Percentiles rank a stretch among this genome's conserved stretches.
Evolutionary conservation across 2,888 invertebrate genomes (phyloP).

Genomic region (Macrophya annulata): DNA sequence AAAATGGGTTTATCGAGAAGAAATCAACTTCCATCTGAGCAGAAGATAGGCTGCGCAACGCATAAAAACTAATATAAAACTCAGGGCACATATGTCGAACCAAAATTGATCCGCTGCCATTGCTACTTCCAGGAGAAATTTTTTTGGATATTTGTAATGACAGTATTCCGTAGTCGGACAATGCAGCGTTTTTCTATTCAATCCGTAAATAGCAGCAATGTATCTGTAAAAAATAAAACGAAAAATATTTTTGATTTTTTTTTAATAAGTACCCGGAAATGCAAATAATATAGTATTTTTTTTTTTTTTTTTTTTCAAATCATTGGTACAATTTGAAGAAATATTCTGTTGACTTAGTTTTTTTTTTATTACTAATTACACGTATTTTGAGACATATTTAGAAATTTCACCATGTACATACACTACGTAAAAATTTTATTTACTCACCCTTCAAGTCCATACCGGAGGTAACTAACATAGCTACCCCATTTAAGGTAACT

Average conservation of each 20-base stretch:
- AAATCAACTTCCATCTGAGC: constrained; percentile 88
- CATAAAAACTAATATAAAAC: constrained; percentile 85
- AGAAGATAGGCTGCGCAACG: constrained; percentile 87
- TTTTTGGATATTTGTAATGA: constrained; percentile 90
- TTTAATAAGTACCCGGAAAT: too few relatives aligned
- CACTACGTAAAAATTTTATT: constrained; percentile 60
- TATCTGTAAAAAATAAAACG: constrained; percentile 76
- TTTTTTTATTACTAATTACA: not conserved
- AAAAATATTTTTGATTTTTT: not conserved
- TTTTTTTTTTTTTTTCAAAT: too few relatives aligned
- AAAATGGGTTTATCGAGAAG: constrained; percentile 82
- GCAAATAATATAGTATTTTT: too few relatives aligned
- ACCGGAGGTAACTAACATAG: constrained; percentile 94
- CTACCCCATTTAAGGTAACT: constrained; percentile 94
- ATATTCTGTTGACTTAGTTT: not conserved
- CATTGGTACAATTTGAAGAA: not conserved
- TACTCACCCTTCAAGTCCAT: constrained; percentile 91
- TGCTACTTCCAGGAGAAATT: constrained; percentile 91
- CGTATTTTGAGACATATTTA: not conserved
- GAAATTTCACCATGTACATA: too few relatives aligned
- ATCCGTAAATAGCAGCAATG: constrained; percentile 92
- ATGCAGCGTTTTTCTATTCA: constrained; percentile 87
- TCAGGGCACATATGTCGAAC: constrained; percentile 89
- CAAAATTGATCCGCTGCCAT: constrained; percentile 91
- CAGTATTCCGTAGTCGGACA: constrained; percentile 90